Evolutionary conservation across 2,797 vertebrate species (phyloP).

Genomic region (Gephyroberyx darwinii): DNA sequence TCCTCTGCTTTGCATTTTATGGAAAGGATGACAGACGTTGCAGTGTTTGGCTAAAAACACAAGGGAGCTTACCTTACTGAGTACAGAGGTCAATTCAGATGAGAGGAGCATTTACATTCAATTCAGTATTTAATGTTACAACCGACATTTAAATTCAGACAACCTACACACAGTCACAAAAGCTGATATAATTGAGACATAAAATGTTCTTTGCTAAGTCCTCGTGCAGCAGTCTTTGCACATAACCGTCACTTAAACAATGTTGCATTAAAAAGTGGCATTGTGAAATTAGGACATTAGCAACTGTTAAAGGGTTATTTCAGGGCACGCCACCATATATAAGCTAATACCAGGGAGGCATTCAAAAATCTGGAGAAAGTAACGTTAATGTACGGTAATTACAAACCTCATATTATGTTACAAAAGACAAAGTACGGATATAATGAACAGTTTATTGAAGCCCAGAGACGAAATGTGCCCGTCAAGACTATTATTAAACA

Average conservation of each 20-base stretch:
- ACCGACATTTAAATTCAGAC: not conserved
- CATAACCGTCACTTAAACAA: not conserved
- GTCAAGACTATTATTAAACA: not conserved
- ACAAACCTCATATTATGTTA: not conserved
- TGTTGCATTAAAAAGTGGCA: not conserved
- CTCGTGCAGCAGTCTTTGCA: no score
- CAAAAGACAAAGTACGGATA: not conserved
- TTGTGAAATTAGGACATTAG: not conserved
- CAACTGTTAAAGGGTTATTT: not conserved
- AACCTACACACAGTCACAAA: no score
- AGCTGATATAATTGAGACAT: no score
- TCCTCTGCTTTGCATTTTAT: conserved; percentile 59
- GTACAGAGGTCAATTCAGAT: conserved; percentile 10
- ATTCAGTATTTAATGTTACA: not conserved
- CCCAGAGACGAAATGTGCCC: no score
- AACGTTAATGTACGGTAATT: not conserved
- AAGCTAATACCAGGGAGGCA: no score
- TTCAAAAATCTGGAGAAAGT: no score
- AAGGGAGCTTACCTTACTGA: not conserved
- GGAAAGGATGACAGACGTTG: not conserved
- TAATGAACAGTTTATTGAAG: no score
- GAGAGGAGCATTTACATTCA: not conserved
- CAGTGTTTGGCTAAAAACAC: conserved; percentile 27
- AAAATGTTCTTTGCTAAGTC: no score
- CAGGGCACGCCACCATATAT: not conserved